Evolutionary conservation across 2,888 invertebrate species (phyloP).

Genomic region (Tipula lateralis): DNA sequence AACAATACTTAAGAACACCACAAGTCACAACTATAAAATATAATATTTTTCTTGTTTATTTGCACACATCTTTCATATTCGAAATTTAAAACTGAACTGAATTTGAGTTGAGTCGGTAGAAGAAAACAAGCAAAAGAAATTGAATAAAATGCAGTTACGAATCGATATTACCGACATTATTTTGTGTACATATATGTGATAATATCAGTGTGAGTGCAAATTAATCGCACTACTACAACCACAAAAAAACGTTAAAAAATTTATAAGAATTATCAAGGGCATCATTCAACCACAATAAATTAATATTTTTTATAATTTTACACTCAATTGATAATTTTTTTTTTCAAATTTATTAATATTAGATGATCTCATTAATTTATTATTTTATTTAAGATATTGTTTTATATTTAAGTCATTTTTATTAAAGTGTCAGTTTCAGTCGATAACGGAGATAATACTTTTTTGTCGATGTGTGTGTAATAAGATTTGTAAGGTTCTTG

Average conservation of each 20-base stretch:
- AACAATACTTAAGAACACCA: neutral
- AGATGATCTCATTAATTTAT: neutral
- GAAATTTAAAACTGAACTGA: constrained; percentile 20
- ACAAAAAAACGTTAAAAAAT: neutral
- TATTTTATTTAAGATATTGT: neutral
- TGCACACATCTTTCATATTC: neutral
- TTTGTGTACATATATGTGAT: neutral
- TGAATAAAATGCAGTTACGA: neutral
- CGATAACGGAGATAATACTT: neutral
- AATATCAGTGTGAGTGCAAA: neutral
- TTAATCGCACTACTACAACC: neutral
- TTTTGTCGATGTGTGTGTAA: neutral
- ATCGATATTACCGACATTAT: neutral
- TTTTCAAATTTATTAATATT: neutral
- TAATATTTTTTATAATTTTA: neutral
- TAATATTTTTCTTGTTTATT: neutral
- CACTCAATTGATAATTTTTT: neutral
- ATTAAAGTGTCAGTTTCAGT: neutral
- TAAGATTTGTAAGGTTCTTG: neutral
- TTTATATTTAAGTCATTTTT: neutral
- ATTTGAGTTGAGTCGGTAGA: neutral
- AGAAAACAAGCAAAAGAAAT: constrained; percentile 15
- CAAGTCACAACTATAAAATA: constrained; percentile 4
- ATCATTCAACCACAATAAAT: neutral
- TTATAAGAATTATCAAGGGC: neutral